These are phyloP conservation scores for Athripsodes cinereus DNA, from an alignment of 2,888 invertebrate species.

Conservation along the genomic window DNA sequence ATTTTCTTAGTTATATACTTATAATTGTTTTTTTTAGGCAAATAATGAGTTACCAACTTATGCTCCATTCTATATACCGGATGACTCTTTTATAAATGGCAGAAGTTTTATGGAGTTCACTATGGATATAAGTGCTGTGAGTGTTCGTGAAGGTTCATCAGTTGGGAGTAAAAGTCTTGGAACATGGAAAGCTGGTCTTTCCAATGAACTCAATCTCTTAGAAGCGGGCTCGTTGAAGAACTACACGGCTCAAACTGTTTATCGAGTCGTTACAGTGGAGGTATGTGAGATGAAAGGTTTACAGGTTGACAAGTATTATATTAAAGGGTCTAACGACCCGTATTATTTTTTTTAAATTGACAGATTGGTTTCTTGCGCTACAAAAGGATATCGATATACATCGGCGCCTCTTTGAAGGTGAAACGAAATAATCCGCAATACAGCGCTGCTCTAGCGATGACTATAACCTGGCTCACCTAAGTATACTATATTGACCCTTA, in stretches of 20 bases:
- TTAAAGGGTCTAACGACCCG: too few relatives aligned
- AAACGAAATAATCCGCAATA: too few relatives aligned
- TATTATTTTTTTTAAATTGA: too few relatives aligned
- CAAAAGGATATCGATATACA: too few relatives aligned
- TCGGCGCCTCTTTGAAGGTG: too few relatives aligned
- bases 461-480: too few relatives aligned
- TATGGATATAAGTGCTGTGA: conserved; percentile 64
- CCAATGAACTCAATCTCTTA: conserved; percentile 57
- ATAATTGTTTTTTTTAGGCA: conserved; percentile 5
- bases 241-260: conserved; percentile 76
- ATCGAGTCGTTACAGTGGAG: conserved; percentile 78
- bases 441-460: too few relatives aligned
- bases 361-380: too few relatives aligned
- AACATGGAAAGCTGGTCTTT: conserved; percentile 71
- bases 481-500: too few relatives aligned
- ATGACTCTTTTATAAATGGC: conserved; percentile 60
- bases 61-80: conserved; percentile 58
- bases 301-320: too few relatives aligned
- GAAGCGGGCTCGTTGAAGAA: conserved; percentile 64
- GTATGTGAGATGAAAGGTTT: too few relatives aligned
- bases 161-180: conserved; percentile 67
- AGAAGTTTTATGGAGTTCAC: conserved; percentile 69
- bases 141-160: conserved; percentile 66
- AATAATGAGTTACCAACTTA: conserved; percentile 60
- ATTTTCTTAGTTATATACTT: background rate